These are phyloP conservation scores for Trigoniulus corallinus DNA, from an alignment of 1,140 invertebrate species.

Conservation along the genomic window DNA sequence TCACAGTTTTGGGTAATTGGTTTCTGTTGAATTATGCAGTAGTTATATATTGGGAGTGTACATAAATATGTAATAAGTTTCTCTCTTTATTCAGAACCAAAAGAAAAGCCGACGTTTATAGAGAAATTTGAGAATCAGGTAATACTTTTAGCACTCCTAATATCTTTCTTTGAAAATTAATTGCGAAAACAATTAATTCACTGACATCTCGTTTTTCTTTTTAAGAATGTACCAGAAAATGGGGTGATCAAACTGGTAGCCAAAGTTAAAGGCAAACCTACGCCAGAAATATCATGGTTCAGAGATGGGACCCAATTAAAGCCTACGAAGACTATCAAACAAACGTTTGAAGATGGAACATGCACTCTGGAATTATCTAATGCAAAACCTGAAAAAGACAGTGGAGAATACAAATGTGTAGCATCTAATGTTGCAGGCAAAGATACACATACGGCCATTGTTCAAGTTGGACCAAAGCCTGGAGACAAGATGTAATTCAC, in stretches of 20 bases:
- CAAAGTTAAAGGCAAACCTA: conserved; percentile 71
- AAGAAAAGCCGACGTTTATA: conserved; percentile 69
- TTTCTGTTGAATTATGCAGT: too few relatives aligned
- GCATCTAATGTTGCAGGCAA: conserved; percentile 69
- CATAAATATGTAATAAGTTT: too few relatives aligned
- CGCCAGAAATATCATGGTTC: conserved; percentile 74
- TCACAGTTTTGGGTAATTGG: conserved; percentile 60
- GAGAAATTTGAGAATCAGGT: conserved; percentile 62
- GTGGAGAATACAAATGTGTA: conserved; percentile 74
- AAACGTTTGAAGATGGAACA: conserved; percentile 66
- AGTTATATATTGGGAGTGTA: too few relatives aligned
- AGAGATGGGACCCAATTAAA: conserved; percentile 65
- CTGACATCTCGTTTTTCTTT: conserved; percentile 1
- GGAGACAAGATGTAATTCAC: conserved; percentile 42
- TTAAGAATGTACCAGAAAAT: conserved; percentile 55
- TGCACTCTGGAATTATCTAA: conserved; percentile 60
- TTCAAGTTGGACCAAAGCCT: conserved; percentile 52
- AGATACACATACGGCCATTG: conserved; percentile 61
- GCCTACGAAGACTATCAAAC: conserved; percentile 49
- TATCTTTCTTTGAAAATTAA: not conserved
- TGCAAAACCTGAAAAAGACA: conserved; percentile 61
- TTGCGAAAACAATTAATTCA: too few relatives aligned
- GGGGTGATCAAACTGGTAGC: conserved; percentile 59
- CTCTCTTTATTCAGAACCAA: conserved; percentile 51
- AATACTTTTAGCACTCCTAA: conserved; percentile 13